Conservation (phyloP, 64 coral and sea anemone genomes). For the Acropora yongei region DNA sequence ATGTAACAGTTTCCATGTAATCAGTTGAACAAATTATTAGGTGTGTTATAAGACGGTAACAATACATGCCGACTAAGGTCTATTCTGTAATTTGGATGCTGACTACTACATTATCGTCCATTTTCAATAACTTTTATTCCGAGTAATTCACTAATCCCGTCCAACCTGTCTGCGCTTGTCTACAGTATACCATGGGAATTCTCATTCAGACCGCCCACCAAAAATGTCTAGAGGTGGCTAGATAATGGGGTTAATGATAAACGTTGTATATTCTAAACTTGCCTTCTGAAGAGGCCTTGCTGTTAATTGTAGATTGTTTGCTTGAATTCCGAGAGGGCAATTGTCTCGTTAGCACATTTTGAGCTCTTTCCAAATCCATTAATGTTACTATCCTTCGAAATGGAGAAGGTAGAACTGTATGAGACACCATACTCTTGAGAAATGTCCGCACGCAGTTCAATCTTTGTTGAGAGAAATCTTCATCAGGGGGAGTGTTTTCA, state of each 20-base stretch:
- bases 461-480: not conserved
- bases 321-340: not conserved
- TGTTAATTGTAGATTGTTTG: not conserved
- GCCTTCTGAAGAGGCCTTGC: not conserved
- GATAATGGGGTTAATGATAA: not conserved
- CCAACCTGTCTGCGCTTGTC: no score
- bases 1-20: no score
- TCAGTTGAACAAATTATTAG: no score
- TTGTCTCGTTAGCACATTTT: conserved; percentile 48
- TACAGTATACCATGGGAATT: no score
- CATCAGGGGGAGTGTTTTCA: conserved; percentile 30
- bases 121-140: no score
- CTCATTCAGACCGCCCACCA: no score
- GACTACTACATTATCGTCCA: no score
- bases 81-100: no score
- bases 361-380: conserved; percentile 59
- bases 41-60: no score
- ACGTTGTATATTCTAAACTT: not conserved
- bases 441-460: conserved; percentile 11
- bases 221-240: not conserved
- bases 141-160: no score
- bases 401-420: conserved; percentile 47
- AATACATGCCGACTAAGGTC: no score
- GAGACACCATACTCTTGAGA: conserved; percentile 47
- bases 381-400: conserved; percentile 34